Conservation (phyloP, 2,888 invertebrate genomes). For the Macaria liturata region DNA sequence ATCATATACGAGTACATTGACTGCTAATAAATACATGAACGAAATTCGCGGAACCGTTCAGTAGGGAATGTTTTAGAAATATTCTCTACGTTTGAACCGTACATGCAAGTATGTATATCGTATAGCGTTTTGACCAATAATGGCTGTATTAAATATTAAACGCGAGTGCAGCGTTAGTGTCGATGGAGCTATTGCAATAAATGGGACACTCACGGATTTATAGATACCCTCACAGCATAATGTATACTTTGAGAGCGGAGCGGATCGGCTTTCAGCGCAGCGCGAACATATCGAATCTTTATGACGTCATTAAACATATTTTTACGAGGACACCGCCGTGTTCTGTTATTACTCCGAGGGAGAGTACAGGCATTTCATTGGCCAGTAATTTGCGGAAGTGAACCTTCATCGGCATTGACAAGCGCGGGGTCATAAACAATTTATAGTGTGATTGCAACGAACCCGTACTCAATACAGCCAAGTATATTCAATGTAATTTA, state of each 20-base stretch:
- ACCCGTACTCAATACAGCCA: conserved; percentile 46
- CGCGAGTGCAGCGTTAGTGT: conserved; percentile 54
- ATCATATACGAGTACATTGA: conserved; percentile 1
- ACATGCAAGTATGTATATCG: conserved; percentile 10
- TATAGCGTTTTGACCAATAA: conserved; percentile 20
- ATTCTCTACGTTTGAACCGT: neutral
- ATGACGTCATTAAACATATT: conserved; percentile 81
- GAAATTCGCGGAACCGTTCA: too few species aligned
- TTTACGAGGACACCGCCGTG: conserved; percentile 77
- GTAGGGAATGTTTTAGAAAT: too few species aligned
- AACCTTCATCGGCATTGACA: conserved; percentile 67
- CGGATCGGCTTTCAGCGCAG: conserved; percentile 58
- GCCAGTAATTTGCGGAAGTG: conserved; percentile 68
- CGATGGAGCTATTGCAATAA: conserved; percentile 64
- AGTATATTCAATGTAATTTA: conserved; percentile 50
- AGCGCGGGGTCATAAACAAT: conserved; percentile 66
- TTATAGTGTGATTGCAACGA: conserved; percentile 47
- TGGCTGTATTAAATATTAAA: conserved; percentile 45
- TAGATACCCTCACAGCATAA: conserved; percentile 57
- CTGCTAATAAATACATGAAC: neutral
- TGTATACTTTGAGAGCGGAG: conserved; percentile 53
- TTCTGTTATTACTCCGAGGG: conserved; percentile 68
- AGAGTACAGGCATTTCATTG: conserved; percentile 62
- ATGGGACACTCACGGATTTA: conserved; percentile 70
- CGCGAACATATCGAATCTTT: conserved; percentile 75